These are phyloP conservation scores for Hyles lineata DNA, from an alignment of 2,888 invertebrate genomes.

Conservation along the genomic window DNA sequence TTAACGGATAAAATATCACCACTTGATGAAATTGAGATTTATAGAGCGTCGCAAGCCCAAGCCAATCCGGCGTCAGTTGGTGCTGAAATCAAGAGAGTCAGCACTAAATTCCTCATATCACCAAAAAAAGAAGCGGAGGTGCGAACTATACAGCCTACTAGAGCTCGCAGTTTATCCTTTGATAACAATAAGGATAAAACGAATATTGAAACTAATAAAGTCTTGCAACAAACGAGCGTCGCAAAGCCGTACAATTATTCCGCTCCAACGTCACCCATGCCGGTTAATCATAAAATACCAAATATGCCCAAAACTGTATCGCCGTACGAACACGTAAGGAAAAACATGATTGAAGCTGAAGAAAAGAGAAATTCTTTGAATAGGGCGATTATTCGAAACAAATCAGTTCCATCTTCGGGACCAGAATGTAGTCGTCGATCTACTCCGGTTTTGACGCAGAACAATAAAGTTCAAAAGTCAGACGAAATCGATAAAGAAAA, in stretches of 20 bases:
- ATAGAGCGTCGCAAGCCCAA: constrained; percentile 64
- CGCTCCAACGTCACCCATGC: constrained; percentile 77
- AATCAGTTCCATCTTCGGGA: constrained; percentile 55
- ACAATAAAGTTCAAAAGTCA: constrained; percentile 41
- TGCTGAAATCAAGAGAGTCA: constrained; percentile 79
- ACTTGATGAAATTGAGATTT: constrained; percentile 67
- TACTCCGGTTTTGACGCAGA: constrained; percentile 43
- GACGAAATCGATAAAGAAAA: constrained; percentile 76
- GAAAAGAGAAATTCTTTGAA: constrained; percentile 69
- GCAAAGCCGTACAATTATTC: constrained; percentile 75
- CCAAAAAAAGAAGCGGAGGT: constrained; percentile 81
- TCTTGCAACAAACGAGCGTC: constrained; percentile 39
- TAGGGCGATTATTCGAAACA: constrained; percentile 55
- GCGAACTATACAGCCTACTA: constrained; percentile 72
- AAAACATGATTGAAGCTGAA: constrained; percentile 73
- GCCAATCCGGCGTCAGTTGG: constrained; percentile 71
- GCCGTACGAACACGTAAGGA: constrained; percentile 73
- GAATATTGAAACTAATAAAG: constrained; percentile 36
- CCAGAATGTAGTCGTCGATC: constrained; percentile 44
- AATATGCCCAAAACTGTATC: constrained; percentile 76
- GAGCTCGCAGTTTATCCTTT: constrained; percentile 75
- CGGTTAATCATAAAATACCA: constrained; percentile 68
- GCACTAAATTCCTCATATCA: constrained; percentile 76
- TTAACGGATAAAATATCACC: constrained; percentile 63
- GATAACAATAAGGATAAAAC: constrained; percentile 52